Evolutionary conservation across 1,140 invertebrate genomes (phyloP).

Genomic region (Drosophila grimshawi): DNA sequence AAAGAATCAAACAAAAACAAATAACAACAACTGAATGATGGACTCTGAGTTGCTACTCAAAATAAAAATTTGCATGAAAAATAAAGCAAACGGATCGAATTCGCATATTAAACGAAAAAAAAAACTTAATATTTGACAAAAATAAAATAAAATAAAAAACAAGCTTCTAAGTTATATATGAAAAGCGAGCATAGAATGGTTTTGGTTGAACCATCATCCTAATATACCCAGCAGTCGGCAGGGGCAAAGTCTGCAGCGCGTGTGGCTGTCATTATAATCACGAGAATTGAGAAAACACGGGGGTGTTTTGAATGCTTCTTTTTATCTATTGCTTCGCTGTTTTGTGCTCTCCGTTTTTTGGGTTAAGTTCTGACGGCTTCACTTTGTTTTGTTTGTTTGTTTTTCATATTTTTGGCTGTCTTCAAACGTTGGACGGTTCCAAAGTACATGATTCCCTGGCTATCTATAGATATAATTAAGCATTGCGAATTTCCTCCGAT

Average conservation of each 20-base stretch:
- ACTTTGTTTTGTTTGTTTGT: conserved; percentile 10
- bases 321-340: conserved; percentile 12
- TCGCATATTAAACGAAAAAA: background rate
- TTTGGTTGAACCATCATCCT: background rate
- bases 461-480: background rate
- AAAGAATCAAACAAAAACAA: conserved; percentile 14
- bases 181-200: background rate
- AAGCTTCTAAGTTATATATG: background rate
- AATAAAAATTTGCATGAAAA: background rate
- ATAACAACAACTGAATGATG: conserved; percentile 2
- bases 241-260: conserved; percentile 37
- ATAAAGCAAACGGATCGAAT: too few species aligned
- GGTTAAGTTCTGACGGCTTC: conserved; percentile 66
- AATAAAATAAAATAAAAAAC: background rate
- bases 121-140: background rate
- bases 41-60: conserved; percentile 20
- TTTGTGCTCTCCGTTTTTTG: conserved; percentile 49
- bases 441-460: conserved; percentile 54
- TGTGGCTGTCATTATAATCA: conserved; percentile 64
- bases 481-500: conserved; percentile 17
- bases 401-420: background rate
- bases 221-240: conserved; percentile 38
- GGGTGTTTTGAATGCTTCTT: conserved; percentile 9
- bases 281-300: conserved; percentile 18
- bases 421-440: conserved; percentile 37